Evolutionary conservation across 64 coral and sea anemone species (phyloP), one percentile per base, ranked within the genome.

Genomic region (Platygyra sinensis): DNA sequence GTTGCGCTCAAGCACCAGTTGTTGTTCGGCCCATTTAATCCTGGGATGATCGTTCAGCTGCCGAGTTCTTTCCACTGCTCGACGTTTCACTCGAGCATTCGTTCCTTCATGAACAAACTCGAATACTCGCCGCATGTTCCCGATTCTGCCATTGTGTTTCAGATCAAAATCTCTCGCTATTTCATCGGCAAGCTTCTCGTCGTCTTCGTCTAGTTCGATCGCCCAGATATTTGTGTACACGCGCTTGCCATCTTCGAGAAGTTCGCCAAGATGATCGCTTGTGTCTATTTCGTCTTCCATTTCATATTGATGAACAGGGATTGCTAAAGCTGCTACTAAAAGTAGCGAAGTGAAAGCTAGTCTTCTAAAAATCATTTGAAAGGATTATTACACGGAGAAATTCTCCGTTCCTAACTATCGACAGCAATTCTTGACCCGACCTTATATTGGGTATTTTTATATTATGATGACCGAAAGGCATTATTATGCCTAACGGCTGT

Each of bases 71-170:
- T 62, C 76, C 28, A 80, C 17, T 13, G 90, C 60, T 73, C 86
- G 67, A 16, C 87, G 81, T 52, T 87, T 92, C 59, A 77, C 57
- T 30, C 94, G 90, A 5, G 81, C 36, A 30, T 62, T 91, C 33
- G 78, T 90, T 46, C 88, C 75, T 65, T 96, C 94, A 32, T 86
- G 94, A 17, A 90, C 76, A 89, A 96, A 96, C 86, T 93, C 91
- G 84, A 88, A 96, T 59, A 92, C 36, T 28, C 94, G 79, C 19
- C 76, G 72, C 79, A 96, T 61, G 61, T 81, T 92, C 8, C 87
- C 94, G 17, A 96, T 61, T 86, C 91, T 75, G 25, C 94, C 94
- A 80, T 92, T 80, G 79, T 96, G 92, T 28, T 73, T 96, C 38
- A 93, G 62, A 39, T 82, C 83, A 93, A 92, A 89, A 84, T 63